phyloP scores from a whole-genome alignment of 2,113 vertebrate species.

The Falco punctatus region DNA sequence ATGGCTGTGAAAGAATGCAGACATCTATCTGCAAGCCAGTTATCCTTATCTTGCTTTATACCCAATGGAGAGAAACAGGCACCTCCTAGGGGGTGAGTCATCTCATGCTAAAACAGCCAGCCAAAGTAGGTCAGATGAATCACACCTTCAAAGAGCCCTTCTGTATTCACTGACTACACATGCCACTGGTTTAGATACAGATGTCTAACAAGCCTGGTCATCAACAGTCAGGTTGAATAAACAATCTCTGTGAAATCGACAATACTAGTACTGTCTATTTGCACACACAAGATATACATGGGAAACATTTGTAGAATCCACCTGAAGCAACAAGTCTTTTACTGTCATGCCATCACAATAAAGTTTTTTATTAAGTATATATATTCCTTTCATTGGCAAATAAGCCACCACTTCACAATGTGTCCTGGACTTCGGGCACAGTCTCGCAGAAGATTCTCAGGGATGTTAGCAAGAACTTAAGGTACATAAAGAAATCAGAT shows the following conservation, averaged over 20 bases:
- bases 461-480: not conserved
- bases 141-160: not conserved
- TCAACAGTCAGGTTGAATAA: not conserved
- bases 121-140: constrained; percentile 25
- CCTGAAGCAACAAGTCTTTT: not conserved
- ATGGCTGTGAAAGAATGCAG: not conserved
- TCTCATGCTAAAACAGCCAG: not conserved
- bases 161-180: not conserved
- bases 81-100: not conserved
- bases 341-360: not conserved
- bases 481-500: not conserved
- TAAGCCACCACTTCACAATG: not conserved
- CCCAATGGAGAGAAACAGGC: not conserved
- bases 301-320: not conserved
- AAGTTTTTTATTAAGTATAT: not conserved
- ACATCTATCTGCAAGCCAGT: not conserved
- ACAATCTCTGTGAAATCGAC: not conserved
- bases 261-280: not conserved
- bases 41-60: not conserved
- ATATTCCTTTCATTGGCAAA: not conserved
- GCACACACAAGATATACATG: not conserved
- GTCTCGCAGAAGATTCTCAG: not conserved
- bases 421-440: not conserved
- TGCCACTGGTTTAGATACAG: not conserved
- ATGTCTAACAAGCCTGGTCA: not conserved